Base-by-base conservation (phyloP, 2,113 vertebrate genomes). In the Callipepla squamata region DNA sequence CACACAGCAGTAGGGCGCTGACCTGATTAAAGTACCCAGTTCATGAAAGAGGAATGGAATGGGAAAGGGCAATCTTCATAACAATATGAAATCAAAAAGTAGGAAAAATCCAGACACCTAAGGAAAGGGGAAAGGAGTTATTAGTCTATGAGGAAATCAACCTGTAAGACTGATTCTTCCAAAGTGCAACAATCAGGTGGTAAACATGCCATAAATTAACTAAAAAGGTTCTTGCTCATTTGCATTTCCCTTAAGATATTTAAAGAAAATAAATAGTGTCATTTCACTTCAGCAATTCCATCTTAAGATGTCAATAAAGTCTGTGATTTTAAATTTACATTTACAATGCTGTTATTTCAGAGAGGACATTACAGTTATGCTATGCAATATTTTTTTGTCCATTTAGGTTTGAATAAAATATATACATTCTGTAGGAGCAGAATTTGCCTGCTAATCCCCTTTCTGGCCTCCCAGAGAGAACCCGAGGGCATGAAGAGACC, bases 401-500 rank as follows among this genome's bases (percentile, higher is more conserved):
- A 57, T 82, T 86, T 28, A 22, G 68, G 51, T 87, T 92, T 90
- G 47, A 80, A 48, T 61, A 48, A 77, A 72, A 63, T 30, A 80
- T 6, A 95, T 32, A 21, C 45, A 38, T 44, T 76, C 42, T 87
- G 76, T 32, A 67, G 68, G 42, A 87, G 62, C 1, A 79, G 59
- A 91, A 94, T 50, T 68, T 92, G 40, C 67, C 90, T 89, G 91
- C 58, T 55, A 17, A 51, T 80, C 47, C 38, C 42, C n/a, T 84
- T 79, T 91, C 72, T 58, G 61, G 80, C 85, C 74, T 82, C 85
- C 85, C 77, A 78, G 70, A 89, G 92, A 94, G 74, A 82, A 77
- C 57, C 86, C 2, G 11, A 59, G 55, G 70, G 82, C 93, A 93
- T 23, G 42, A 86, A 94, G 65, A 90, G 48, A 80, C 67, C 93